Base-by-base conservation (phyloP, 2,888 invertebrate genomes). In the Cephus pygmeus region DNA sequence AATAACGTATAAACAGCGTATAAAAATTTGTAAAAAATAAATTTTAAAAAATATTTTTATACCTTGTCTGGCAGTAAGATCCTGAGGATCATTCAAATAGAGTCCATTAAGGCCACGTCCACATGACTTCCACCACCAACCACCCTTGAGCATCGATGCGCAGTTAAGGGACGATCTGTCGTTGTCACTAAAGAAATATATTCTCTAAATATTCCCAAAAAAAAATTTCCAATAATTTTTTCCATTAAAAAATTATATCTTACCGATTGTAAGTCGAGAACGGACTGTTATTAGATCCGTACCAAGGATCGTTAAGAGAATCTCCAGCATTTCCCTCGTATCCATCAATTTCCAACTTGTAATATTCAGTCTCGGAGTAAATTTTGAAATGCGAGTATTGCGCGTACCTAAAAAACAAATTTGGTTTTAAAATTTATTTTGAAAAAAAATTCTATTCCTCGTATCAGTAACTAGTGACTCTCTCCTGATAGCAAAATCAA, bases 111-210 rank as follows among this genome's bases (percentile, higher is more conserved):
- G 94, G 12, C 97, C 97, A 87, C 97, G 94, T 34, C 97, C 97
- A 89, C 97, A 98, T 0, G 97, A 97, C 89, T 97, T 97, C 97
- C 97, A 97, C 97, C 97, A 98, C 97, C 97, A 98, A 9, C 97
- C 97, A 76, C 97, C 97, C 92, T 97, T 97, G 84, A 98, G 93
- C 97, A 97, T 97, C 30, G 97, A 97, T 34, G 97, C 97, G 89
- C 97, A 97, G 91, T 98, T 98, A 86, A 97, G 92, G 81, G 97
- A 97, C 71, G 97, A 97, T 87, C 97, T 93, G 91, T 98, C 97
- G 90, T 98, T 97, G 90, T 97, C 97, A 90, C 97, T 96, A 93
- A 36, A 92, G 6, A 56, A 23, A 56, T 23, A 56, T 23, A 56
- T 23, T 40, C 15, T 40, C 6, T 40, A 40, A 15, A 40, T 40